A percentile compares a stretch with the other conserved stretches of the same genome.
Conservation (phyloP, 2,113 vertebrate genomes). For the Puffinus mauretanicus region DNA sequence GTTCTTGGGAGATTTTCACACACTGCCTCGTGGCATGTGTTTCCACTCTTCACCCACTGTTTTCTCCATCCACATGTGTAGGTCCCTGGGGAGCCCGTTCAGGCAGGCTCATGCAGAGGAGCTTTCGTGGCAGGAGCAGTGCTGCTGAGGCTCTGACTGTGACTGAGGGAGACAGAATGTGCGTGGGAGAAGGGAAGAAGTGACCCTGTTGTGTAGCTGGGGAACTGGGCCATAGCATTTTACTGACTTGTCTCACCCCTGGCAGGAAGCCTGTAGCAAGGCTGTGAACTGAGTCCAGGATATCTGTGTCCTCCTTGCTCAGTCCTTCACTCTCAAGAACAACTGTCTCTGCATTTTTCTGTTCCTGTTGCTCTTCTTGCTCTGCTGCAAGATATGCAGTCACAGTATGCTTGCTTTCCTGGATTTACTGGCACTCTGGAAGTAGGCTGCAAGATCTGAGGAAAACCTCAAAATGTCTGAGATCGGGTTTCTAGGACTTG, state of each 20-base stretch:
- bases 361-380: neutral
- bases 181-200: neutral
- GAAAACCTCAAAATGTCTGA: neutral
- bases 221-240: neutral
- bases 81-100: neutral
- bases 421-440: neutral
- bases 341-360: neutral
- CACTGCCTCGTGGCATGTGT: rapidly evolving
- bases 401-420: neutral
- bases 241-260: neutral
- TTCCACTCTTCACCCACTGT: neutral
- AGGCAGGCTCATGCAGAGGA: neutral
- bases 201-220: neutral
- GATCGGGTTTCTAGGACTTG: neutral
- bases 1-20: neutral
- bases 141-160: neutral
- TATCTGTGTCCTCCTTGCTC: neutral
- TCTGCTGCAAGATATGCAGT: neutral
- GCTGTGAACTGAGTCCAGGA: neutral
- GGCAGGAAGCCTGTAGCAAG: neutral
- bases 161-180: neutral
- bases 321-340: neutral
- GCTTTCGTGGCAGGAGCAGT: neutral
- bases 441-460: neutral
- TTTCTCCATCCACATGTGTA: neutral